A percentile compares a stretch with the other conserved stretches of the same genome.
phyloP scores from a whole-genome alignment of 23 tunicate genomes.

The Phallusia fumigata region DNA sequence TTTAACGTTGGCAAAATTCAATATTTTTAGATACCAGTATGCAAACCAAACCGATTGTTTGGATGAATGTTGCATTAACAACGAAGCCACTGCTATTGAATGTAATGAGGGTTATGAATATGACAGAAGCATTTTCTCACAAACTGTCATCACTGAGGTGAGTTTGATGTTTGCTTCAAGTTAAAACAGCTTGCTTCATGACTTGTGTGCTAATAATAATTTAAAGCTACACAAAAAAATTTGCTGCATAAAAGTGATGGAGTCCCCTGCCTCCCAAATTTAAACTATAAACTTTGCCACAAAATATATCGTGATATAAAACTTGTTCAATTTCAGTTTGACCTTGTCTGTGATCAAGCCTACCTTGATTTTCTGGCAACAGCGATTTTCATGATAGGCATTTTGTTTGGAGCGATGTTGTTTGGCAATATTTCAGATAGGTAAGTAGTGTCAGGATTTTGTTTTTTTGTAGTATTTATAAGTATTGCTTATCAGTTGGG shows the following conservation, averaged over 20 bases:
- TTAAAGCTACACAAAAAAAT: too few relatives aligned
- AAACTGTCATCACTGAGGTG: not conserved
- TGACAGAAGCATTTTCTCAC: not conserved
- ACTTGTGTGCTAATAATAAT: too few relatives aligned
- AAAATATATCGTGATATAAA: too few relatives aligned
- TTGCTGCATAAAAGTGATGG: too few relatives aligned
- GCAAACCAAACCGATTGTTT: not conserved
- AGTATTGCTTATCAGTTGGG: not conserved
- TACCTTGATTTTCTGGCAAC: conserved; percentile 43
- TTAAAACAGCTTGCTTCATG: too few relatives aligned
- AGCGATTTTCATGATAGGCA: conserved; percentile 28
- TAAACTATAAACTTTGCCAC: too few relatives aligned
- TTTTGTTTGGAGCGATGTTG: conserved; percentile 29
- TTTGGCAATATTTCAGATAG: conserved; percentile 42
- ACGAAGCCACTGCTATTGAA: not conserved
- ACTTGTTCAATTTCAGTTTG: conserved; percentile 46
- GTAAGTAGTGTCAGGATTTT: conserved; percentile 8
- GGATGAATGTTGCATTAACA: not conserved
- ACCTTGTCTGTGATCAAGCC: conserved; percentile 43
- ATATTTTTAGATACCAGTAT: not conserved
- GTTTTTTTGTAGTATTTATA: not conserved
- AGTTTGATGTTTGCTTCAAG: too few relatives aligned
- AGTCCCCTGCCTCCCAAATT: too few relatives aligned
- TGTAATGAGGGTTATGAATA: not conserved
- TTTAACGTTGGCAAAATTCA: too few relatives aligned